Evolutionary conservation across 92 coral and sea anemone genomes (phyloP), one percentile per base, ranked within the genome.

Genomic region (Epizoanthus stellaris): DNA sequence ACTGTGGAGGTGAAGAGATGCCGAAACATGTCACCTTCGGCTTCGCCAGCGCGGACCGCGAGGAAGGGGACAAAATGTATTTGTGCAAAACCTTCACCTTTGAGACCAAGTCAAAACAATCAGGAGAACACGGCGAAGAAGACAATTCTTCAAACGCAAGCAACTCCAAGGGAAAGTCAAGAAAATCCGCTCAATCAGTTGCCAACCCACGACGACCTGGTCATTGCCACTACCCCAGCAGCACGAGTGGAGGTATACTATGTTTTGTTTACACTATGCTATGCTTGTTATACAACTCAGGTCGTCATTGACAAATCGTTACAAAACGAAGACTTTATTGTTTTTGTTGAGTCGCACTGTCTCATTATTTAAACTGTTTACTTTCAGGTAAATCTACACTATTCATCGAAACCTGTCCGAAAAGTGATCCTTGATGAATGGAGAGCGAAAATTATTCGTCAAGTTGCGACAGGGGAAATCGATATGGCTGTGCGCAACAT

Each of bases 331-430:
- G 49, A 43, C 49, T 43, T 43, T 43, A 43, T 43, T 43, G 63
- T 58, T 17, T 13, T 13, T 17, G 19, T 13, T 58, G 16, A 13
- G 63, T 13, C 19, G 19, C 63, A 58, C 63, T 58, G 63, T 59
- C 64, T 59, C 64, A 59, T 10, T 59, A 59, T 59, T 59, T 59
- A 59, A 59, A 77, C 12, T 84, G n/a, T 76, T 62, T 16, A 3
- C 23, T 77, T 67, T 70, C 59, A 86, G 89, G 85, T 86, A 43
- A 52, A 21, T 25, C 30, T 86, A 14, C 72, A 53, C 7, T 77
- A 77, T 65, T 84, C 89, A 1, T 76, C 85, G 2, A 86, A 77
- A 79, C 59, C 76, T 66, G 56, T 77, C 47, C 15, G 38, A n/a
- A 77, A 67, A 42, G 76, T 42, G n/a, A 62, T 85, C 19, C 67